Base-by-base conservation (phyloP, 2,888 invertebrate species). In the Acanthosepion lycidas region DNA sequence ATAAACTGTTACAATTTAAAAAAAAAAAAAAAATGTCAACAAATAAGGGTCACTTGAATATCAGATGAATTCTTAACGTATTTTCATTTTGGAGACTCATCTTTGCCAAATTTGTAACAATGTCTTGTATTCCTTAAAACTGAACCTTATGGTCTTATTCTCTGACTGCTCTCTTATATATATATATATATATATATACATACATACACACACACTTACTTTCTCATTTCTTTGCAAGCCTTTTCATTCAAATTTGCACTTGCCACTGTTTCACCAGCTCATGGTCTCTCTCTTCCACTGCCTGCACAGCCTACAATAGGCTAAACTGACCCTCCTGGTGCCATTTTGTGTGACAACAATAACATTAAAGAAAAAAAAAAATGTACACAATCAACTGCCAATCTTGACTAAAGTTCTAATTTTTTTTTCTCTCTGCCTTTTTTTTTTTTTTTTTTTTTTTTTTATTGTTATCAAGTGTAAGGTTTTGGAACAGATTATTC, bases 321-420 rank as follows among this genome's bases (percentile, higher is more conserved):
- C 59, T 59, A 59, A 23, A 59, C 59, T 59, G 59, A 59, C 23
- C 23, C 59, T 59, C 59, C 20, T 23, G 59, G 23, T 78, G 78
- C 78, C 78, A 78, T n/a, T 78, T 78, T n/a, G 78, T 78, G 78
- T 78, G 78, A 78, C 78, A 78, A 78, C 78, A 78, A 78, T 12
- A 33, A 78, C 5, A 78, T 33, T 33, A 78, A 78, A 78, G n/a
- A 78, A 64, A 64, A 28, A 15, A n/a, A 78, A 78, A 78, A 33
- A 33, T 12, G n/a, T 33, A n/a, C 20, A 15, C 78, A 78, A 33
- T 78, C 78, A 78, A n/a, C n/a, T 78, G 78, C 33, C 78, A 78
- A 78, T 78, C n/a, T 78, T 78, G 78, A 78, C 78, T 78, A 23
- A 78, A 78, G 78, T n/a, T 33, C n/a, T 78, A 4, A n/a, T 78